These are phyloP conservation scores for Clanis bilineata DNA, from an alignment of 2,888 invertebrate species.

Conservation along the genomic window DNA sequence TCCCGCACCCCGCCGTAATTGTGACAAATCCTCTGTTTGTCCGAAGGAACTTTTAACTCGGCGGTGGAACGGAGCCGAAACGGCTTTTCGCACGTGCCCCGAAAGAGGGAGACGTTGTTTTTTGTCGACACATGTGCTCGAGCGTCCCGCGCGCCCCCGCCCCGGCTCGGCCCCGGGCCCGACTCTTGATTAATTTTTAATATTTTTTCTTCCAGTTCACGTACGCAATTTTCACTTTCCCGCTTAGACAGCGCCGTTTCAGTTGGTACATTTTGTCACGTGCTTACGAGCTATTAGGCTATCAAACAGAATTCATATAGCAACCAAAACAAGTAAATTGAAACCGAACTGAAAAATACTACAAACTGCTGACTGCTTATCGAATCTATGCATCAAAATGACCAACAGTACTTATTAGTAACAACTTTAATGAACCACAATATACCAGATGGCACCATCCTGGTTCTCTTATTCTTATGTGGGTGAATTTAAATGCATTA, in stretches of 20 bases:
- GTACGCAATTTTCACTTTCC: constrained; percentile 81
- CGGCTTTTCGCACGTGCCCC: constrained; percentile 77
- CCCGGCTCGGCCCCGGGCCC: constrained; percentile 34
- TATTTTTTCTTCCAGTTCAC: constrained; percentile 81
- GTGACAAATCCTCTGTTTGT: constrained; percentile 83
- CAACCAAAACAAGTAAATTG: constrained; percentile 1
- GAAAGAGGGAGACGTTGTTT: constrained; percentile 67
- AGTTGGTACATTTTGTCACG: constrained; percentile 17
- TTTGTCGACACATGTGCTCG: constrained; percentile 81
- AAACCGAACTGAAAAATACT: background rate
- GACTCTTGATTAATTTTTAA: constrained; percentile 80
- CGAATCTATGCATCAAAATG: background rate
- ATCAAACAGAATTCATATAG: background rate
- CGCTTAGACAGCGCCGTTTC: constrained; percentile 57
- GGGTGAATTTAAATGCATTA: constrained; percentile 15
- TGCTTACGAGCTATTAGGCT: constrained; percentile 10
- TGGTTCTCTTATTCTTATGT: background rate
- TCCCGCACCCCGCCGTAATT: constrained; percentile 73
- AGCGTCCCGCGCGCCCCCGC: constrained; percentile 38
- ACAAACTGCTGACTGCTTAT: background rate
- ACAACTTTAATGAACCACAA: background rate
- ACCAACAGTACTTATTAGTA: background rate
- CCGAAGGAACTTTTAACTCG: constrained; percentile 81
- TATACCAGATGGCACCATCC: background rate
- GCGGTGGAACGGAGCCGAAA: constrained; percentile 69